Evolutionary conservation across 2,888 invertebrate species (phyloP), one percentile per base, ranked within the genome.

Genomic region (Caenorhabditis afra): DNA sequence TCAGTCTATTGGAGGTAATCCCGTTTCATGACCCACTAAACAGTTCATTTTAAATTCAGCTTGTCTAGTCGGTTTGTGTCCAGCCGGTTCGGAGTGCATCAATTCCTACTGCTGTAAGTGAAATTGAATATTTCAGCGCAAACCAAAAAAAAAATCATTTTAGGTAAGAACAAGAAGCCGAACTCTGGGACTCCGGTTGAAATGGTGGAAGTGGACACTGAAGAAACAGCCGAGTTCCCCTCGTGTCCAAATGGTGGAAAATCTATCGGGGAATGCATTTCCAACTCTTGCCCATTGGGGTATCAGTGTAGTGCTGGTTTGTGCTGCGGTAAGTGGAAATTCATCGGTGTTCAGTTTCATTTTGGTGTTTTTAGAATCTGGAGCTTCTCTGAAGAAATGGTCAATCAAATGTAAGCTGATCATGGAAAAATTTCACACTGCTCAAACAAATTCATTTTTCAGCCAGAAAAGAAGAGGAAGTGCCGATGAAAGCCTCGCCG

Each of bases 61-160:
- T 8, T 87, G 87, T 49, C 66, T 87, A 10, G 84, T 79, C 16
- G 87, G 87, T 2, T 59, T 87, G 18, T 87, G 87, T 58, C 87
- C 87, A 1, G 79, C 82, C 22, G 85, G 84, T 10, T 81, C 86
- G 0, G 85, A 86, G 64, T 87, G 87, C 50, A 81, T 87, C 23
- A 85, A 83, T 55, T 82, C 83, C 1, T 82, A 83, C 52, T 87
- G 87, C 70, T 87, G 87, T 83, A 53, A 73, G 62, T 64, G 0
- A n/a, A 23, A 41, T 53, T n/a, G 4, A 29, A 5, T 55, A 20
- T 45, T 58, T 11, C 1, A n/a, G n/a, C 12, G 5, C 16, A 20
- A 29, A 29, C 7, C 29, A 29, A 29, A 5, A 29, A 29, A 7
- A 5, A 7, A 29, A 5, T 29, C 29, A 2, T 49, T 68, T 14